Base-by-base conservation (phyloP, 1,140 invertebrate species). In the Reticulitermes speratus region DNA sequence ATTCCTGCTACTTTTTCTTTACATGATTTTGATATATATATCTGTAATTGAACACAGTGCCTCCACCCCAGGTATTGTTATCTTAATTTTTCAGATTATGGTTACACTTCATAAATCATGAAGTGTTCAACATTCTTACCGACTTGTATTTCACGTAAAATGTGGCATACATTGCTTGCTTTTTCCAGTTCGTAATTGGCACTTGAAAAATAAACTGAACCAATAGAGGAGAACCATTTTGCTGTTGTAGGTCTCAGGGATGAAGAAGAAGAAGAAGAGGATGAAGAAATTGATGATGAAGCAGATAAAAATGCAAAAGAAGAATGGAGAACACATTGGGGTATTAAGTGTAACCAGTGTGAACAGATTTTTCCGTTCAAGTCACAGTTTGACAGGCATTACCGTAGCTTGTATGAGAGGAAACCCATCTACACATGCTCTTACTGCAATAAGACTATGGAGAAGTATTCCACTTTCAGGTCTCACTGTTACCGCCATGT, bases 401-500 rank as follows among this genome's bases (percentile, higher is more conserved):
- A 91, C 87, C 52, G 86, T 25, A 85, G 83, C 32, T 88, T 84
- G 55, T 90, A 91, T 87, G 89, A 88, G 65, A 86, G 87, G 83
- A 87, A 84, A 81, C 90, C 90, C 0, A 88, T 90, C 55, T 91
- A 91, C 87, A 90, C 89, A 25, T 91, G 90, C 87, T 89, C 89
- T 8, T 90, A 88, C 88, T 91, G 90, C 87, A 89, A 90, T 87
- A 91, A 90, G 85, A 88, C 90, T 45, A 88, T 89, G 84, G 89
- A 89, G 44, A 90, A 90, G 84, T 91, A 91, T 89, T 89, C 90
- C 12, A 91, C 90, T 19, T 91, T 90, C 88, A 86, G 90, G 84
- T 90, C 90, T 6, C 90, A 91, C 88, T 90, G 90, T 88, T 90
- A 91, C 87, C 85, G 90, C 44, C 90, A 90, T 86, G 89, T 90